A percentile compares a stretch with the other conserved stretches of the same genome.
Evolutionary conservation across 2,113 vertebrate species (phyloP).

Genomic region (Felis chaus): DNA sequence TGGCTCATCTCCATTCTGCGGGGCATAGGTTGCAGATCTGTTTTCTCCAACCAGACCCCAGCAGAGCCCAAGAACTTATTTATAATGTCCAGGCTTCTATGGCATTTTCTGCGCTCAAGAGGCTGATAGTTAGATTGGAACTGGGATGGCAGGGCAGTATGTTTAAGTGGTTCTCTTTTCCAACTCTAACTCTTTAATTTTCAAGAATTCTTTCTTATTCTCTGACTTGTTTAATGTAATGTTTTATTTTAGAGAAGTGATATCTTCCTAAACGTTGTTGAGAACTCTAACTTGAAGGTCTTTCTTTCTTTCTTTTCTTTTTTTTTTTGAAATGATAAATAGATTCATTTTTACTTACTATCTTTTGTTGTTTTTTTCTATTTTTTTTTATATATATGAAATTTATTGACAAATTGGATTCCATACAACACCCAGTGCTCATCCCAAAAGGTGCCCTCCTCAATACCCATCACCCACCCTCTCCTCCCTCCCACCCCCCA

Average conservation of each 20-base stretch:
- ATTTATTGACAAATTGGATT: too few relatives aligned
- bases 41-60: background rate
- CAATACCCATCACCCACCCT: too few relatives aligned
- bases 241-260: background rate
- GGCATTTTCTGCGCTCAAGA: background rate
- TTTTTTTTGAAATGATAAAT: too few relatives aligned
- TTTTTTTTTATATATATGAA: too few relatives aligned
- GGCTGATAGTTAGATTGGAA: background rate
- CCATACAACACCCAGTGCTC: too few relatives aligned
- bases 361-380: too few relatives aligned
- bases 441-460: too few relatives aligned
- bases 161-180: background rate
- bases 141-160: background rate
- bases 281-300: background rate
- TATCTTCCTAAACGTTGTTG: constrained; percentile 20
- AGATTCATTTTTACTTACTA: too few relatives aligned
- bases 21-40: background rate
- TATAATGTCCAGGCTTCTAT: background rate
- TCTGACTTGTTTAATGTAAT: background rate
- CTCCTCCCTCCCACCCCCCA: too few relatives aligned
- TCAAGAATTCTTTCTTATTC: background rate
- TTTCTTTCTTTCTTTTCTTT: too few relatives aligned
- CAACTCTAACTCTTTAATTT: background rate
- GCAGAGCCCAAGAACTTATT: background rate
- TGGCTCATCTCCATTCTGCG: background rate